These are phyloP conservation scores for Yponomeuta cagnagella DNA, from an alignment of 2,888 invertebrate genomes.

Conservation along the genomic window DNA sequence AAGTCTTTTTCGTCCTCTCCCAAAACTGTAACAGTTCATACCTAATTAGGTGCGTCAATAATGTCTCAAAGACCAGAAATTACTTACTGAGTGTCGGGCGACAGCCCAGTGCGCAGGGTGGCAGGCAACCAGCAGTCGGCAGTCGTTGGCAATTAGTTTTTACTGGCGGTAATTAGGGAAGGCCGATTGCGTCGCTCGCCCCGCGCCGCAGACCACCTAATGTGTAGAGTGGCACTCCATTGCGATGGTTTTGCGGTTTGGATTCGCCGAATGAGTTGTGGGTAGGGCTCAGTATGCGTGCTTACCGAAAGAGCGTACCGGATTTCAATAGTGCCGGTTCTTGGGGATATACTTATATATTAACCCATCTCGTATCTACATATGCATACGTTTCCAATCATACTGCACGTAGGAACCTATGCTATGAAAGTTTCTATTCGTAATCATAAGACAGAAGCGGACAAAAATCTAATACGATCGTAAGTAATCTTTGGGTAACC, in stretches of 20 bases:
- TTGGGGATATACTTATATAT: background rate
- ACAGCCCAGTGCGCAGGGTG: background rate
- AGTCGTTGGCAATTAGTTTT: slow-evolving; percentile 61
- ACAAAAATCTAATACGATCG: too few relatives aligned
- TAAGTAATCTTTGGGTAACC: too few relatives aligned
- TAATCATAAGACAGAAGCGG: too few relatives aligned
- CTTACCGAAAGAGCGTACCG: background rate
- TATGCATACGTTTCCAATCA: too few relatives aligned
- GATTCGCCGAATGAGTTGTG: background rate
- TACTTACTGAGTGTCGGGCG: background rate
- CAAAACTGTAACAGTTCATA: background rate
- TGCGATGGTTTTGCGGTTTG: background rate
- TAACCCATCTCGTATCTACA: too few relatives aligned
- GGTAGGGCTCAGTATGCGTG: background rate
- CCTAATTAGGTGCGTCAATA: background rate
- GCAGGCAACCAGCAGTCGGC: slow-evolving; percentile 6
- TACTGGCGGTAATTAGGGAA: slow-evolving; percentile 64
- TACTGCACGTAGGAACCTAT: too few relatives aligned
- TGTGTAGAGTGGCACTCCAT: background rate
- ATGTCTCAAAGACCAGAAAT: background rate
- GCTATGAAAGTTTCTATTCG: too few relatives aligned
- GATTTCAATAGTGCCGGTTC: background rate
- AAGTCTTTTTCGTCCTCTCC: background rate
- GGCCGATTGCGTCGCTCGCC: slow-evolving; percentile 44
- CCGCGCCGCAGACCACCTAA: slow-evolving; percentile 3